A percentile compares a stretch with the other conserved stretches of the same genome.
phyloP scores from a whole-genome alignment of 2,797 vertebrate species.

The Danio choprae region DNA sequence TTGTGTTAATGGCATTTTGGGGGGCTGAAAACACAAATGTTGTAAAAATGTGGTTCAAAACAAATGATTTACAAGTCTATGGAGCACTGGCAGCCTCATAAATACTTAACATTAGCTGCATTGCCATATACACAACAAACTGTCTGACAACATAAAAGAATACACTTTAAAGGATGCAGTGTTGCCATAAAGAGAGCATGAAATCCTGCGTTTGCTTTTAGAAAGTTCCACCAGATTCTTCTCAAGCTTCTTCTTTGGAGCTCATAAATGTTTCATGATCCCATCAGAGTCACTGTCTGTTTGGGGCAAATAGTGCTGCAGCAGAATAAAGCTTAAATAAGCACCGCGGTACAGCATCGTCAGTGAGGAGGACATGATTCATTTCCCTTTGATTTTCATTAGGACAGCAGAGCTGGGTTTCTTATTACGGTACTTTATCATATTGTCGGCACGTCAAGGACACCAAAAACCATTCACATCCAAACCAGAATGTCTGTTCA shows the following conservation, averaged over 20 bases:
- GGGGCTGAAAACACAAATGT: too few species aligned
- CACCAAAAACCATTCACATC: not conserved
- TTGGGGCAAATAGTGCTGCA: constrained; percentile 12
- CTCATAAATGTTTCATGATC: constrained; percentile 8
- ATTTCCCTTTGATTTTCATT: constrained; percentile 5
- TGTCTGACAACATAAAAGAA: not conserved
- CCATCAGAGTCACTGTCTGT: not conserved
- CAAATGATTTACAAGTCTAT: constrained; percentile 56
- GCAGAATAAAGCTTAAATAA: not conserved
- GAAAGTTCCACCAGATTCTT: not conserved
- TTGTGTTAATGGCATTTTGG: not conserved
- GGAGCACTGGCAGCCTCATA: not conserved
- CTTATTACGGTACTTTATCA: not conserved
- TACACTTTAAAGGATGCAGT: not conserved
- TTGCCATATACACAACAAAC: not conserved
- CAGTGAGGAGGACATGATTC: not conserved
- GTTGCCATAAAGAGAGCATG: not conserved
- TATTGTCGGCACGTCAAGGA: not conserved
- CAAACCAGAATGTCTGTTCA: not conserved
- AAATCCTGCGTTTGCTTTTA: not conserved
- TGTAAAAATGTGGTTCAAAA: too few species aligned
- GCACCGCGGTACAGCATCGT: not conserved
- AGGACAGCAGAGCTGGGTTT: not conserved
- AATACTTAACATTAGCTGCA: not conserved
- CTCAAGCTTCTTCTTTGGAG: not conserved